phyloP scores from a whole-genome alignment of 2,113 vertebrate species.

The Tragelaphus scriptus region DNA sequence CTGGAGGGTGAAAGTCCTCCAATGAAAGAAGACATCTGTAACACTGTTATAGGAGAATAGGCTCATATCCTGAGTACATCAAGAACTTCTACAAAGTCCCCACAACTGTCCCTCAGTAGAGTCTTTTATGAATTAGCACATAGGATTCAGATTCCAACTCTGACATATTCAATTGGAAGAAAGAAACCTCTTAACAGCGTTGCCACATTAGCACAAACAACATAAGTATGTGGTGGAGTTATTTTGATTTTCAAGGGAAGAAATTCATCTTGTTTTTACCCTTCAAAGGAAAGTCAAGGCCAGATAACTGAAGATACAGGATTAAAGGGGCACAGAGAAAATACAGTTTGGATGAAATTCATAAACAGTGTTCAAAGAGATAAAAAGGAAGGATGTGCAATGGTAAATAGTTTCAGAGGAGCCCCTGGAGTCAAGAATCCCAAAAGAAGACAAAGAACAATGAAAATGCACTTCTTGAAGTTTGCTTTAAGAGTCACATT shows the following conservation, averaged over 20 bases:
- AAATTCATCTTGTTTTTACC: slow-evolving; percentile 37
- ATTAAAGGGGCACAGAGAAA: slow-evolving; percentile 10
- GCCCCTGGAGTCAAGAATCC: not conserved
- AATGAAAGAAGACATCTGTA: not conserved
- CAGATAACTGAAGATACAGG: slow-evolving; percentile 31
- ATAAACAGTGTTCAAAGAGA: slow-evolving; percentile 40
- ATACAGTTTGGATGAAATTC: not conserved
- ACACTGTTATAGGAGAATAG: not conserved
- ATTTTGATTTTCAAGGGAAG: slow-evolving; percentile 40
- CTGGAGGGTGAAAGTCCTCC: not conserved
- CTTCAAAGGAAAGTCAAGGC: slow-evolving; percentile 59
- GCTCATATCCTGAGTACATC: not conserved
- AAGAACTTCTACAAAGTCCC: not conserved
- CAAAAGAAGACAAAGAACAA: not conserved
- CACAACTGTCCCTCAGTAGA: not conserved
- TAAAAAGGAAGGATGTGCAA: slow-evolving; percentile 4
- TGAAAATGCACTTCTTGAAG: not conserved
- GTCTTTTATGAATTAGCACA: not conserved
- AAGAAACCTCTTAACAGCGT: not conserved
- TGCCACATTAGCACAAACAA: not conserved
- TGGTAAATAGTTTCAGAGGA: not conserved
- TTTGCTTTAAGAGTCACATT: not conserved
- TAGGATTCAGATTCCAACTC: not conserved
- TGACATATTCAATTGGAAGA: slow-evolving; percentile 8
- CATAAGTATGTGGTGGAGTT: not conserved